Conservation (phyloP, 2,888 invertebrate genomes). For the Ischnus inquisitorius region DNA sequence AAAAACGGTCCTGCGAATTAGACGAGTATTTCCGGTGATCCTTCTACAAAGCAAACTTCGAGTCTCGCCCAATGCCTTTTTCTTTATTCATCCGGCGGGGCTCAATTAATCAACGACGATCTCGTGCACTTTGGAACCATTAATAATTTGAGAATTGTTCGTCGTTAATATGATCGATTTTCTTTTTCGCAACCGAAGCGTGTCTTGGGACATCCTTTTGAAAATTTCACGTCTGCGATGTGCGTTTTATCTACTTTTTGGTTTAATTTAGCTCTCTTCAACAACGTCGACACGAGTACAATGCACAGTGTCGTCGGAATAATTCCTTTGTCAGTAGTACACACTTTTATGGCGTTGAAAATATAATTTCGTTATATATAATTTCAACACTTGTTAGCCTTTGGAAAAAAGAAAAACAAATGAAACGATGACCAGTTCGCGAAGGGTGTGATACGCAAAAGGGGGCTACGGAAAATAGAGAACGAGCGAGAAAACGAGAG, state of each 20-base stretch:
- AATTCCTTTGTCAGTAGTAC: too few species aligned
- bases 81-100: background rate
- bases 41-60: slow-evolving; percentile 11
- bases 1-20: slow-evolving; percentile 56
- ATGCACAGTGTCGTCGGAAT: too few species aligned
- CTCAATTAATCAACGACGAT: background rate
- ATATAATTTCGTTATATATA: too few species aligned
- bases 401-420: background rate
- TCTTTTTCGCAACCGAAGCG: too few species aligned
- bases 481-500: background rate
- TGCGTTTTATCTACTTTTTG: too few species aligned
- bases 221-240: too few species aligned
- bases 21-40: slow-evolving; percentile 24
- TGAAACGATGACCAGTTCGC: background rate
- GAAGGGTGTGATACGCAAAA: background rate
- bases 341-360: too few species aligned
- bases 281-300: too few species aligned
- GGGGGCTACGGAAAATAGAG: slow-evolving; percentile 12
- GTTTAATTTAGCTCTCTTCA: background rate
- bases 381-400: too few species aligned
- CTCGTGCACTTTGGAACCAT: background rate
- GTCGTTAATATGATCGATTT: too few species aligned
- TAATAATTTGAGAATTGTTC: too few species aligned
- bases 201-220: too few species aligned
- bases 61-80: background rate